phyloP scores from a whole-genome alignment of 1,140 invertebrate species.

The Chionoecetes opilio region DNA sequence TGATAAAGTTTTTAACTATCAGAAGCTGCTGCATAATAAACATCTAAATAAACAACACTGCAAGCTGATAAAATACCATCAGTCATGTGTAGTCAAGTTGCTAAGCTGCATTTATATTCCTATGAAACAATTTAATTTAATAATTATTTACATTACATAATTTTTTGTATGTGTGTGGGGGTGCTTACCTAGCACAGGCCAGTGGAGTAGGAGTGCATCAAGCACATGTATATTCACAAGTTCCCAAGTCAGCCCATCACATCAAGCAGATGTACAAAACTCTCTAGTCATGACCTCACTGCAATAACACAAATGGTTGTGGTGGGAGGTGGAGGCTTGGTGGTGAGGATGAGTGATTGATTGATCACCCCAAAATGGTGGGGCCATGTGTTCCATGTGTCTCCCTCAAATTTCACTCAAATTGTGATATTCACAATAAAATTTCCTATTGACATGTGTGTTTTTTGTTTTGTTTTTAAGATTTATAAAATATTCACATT shows the following conservation, averaged over 20 bases:
- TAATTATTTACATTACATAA: too few relatives aligned
- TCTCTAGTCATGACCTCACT: constrained; percentile 69
- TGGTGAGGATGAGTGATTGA: constrained; percentile 55
- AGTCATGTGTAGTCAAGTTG: not conserved
- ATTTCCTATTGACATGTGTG: constrained; percentile 60
- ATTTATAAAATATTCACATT: not conserved
- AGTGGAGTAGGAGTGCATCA: constrained; percentile 30
- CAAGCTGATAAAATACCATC: not conserved
- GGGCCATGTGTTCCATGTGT: constrained; percentile 49
- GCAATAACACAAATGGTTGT: constrained; percentile 61
- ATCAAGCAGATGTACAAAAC: constrained; percentile 64
- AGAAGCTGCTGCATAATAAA: not conserved
- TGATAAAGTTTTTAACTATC: not conserved
- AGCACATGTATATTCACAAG: constrained; percentile 50
- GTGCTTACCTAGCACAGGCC: constrained; percentile 32
- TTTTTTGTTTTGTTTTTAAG: not conserved
- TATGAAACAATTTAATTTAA: not conserved
- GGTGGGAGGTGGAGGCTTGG: constrained; percentile 50
- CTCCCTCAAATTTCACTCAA: constrained; percentile 69
- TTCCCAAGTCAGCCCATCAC: constrained; percentile 47
- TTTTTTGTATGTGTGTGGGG: not conserved
- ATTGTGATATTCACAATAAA: constrained; percentile 75
- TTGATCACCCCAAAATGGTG: constrained; percentile 41
- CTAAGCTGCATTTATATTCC: not conserved
- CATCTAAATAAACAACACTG: not conserved